These are phyloP conservation scores for Cheilosia pagana DNA, from an alignment of 2,888 invertebrate species.

Conservation along the genomic window DNA sequence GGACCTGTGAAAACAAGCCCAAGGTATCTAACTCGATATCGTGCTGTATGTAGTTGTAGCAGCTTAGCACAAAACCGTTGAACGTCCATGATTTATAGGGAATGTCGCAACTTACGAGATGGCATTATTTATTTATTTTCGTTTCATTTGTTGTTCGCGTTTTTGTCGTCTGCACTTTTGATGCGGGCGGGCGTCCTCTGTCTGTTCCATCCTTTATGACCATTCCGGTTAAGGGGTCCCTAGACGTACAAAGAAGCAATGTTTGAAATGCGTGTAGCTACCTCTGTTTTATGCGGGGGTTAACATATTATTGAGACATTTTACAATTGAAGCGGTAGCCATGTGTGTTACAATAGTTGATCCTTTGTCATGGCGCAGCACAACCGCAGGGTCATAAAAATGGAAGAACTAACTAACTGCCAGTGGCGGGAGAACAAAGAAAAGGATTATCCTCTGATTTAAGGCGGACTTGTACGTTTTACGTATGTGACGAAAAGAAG, in stretches of 20 bases:
- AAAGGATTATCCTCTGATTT: constrained; percentile 40
- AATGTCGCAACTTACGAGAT: constrained; percentile 65
- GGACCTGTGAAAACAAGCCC: constrained; percentile 20
- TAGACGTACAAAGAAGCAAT: constrained; percentile 22
- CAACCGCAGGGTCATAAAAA: constrained; percentile 29
- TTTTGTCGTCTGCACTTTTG: constrained; percentile 27
- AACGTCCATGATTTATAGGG: constrained; percentile 72
- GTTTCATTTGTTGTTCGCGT: constrained; percentile 64
- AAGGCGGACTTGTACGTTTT: constrained; percentile 31
- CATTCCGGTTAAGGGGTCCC: constrained; percentile 27
- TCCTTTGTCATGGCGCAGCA: constrained; percentile 34
- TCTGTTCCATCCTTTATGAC: constrained; percentile 25
- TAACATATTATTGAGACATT: constrained; percentile 55
- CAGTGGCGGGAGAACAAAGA: constrained; percentile 18
- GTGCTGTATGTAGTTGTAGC: constrained; percentile 29
- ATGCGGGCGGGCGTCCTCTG: background rate
- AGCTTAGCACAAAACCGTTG: constrained; percentile 49
- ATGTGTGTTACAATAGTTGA: constrained; percentile 36
- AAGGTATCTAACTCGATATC: constrained; percentile 42
- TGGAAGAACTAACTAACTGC: constrained; percentile 2
- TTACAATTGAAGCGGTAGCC: constrained; percentile 57
- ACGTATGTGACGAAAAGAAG: constrained; percentile 22
- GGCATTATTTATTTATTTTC: constrained; percentile 73
- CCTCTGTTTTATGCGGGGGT: constrained; percentile 1
- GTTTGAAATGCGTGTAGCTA: constrained; percentile 26